Evolutionary conservation across 1,140 invertebrate genomes (phyloP), one percentile per base, ranked within the genome.

Genomic region (Melipona quadrifasciata): DNA sequence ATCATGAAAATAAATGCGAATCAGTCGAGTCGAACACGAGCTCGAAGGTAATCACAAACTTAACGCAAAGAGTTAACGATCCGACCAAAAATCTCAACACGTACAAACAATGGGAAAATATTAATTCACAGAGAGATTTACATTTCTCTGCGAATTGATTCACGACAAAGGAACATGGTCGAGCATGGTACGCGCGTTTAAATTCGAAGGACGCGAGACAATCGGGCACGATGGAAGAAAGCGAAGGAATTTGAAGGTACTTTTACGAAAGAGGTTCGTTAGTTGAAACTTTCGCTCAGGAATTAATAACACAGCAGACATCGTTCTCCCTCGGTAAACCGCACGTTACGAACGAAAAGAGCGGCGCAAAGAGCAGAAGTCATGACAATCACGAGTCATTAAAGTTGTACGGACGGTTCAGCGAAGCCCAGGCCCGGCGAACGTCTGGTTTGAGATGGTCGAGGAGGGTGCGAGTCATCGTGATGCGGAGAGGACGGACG

Each of bases 361-460:
- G 55, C 65, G 51, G 55, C 74, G 82, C 73, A 78, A 78, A 47
- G 75, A 79, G 75, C 75, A 83, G 75, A 83, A 83, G 82, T 83
- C 82, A 83, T 83, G 82, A 83, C 82, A 83, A 83, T 83, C 82
- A 79, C 65, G 65, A 61, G 82, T 70, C 75, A 83, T 83, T 83
- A 83, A 83, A 83, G n/a, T 83, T 83, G 75, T 71, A 83, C 27
- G 11, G 19, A 34, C 57, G 65, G 82, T 21, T 64, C 34, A 57
- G 27, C 81, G 70, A 58, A n/a, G 73, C 65, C 65, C 34, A 58
- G 65, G 57, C 47, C 75, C 55, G 31, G 75, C 53, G 78, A 83
- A 78, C 82, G 82, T 83, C 82, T 79, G 82, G 65, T 83, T 83
- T 53, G 67, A 58, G 76, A 83, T 31, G 64, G 65, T 51, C 21